A percentile compares a stretch with the other conserved stretches of the same genome.
These are phyloP conservation scores for Nesidiocoris tenuis DNA, from an alignment of 2,888 invertebrate genomes.

Conservation along the genomic window DNA sequence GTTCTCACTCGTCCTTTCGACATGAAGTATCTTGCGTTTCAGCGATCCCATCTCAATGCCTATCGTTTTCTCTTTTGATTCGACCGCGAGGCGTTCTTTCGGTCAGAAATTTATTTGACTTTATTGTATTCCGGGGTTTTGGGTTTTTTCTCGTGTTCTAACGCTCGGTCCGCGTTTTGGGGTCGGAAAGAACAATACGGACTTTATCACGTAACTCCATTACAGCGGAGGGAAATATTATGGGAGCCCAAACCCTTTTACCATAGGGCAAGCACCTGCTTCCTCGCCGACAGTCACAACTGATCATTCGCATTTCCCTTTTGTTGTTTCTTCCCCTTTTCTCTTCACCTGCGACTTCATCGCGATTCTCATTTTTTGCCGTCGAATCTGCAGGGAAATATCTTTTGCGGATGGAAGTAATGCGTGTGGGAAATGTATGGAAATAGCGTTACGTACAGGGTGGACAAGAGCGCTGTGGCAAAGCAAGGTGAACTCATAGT, in stretches of 20 bases:
- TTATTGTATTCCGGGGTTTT: conserved; percentile 17
- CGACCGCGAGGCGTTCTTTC: conserved; percentile 1
- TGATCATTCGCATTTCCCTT: neutral
- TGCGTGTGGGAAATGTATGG: too few relatives aligned
- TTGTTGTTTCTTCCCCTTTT: neutral
- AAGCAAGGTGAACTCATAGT: too few relatives aligned
- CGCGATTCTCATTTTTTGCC: neutral
- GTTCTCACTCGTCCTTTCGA: neutral
- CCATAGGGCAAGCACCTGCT: neutral
- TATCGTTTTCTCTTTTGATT: neutral
- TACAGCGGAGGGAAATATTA: conserved; percentile 39
- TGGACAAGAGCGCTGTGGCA: too few relatives aligned
- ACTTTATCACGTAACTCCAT: conserved; percentile 41
- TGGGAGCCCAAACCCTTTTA: conserved; percentile 33
- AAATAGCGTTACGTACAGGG: too few relatives aligned
- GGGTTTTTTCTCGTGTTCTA: conserved; percentile 14
- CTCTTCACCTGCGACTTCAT: neutral
- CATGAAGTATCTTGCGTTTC: neutral
- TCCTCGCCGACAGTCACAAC: neutral
- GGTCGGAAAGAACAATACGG: conserved; percentile 39
- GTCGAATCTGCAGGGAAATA: neutral
- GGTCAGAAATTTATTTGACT: conserved; percentile 38
- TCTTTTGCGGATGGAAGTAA: too few relatives aligned
- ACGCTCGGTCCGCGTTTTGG: conserved; percentile 7
- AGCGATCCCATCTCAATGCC: neutral